Percentiles rank a stretch among this genome's conserved stretches.
Evolutionary conservation across 2,888 invertebrate species (phyloP).

Genomic region (Nemurella pictetii): DNA sequence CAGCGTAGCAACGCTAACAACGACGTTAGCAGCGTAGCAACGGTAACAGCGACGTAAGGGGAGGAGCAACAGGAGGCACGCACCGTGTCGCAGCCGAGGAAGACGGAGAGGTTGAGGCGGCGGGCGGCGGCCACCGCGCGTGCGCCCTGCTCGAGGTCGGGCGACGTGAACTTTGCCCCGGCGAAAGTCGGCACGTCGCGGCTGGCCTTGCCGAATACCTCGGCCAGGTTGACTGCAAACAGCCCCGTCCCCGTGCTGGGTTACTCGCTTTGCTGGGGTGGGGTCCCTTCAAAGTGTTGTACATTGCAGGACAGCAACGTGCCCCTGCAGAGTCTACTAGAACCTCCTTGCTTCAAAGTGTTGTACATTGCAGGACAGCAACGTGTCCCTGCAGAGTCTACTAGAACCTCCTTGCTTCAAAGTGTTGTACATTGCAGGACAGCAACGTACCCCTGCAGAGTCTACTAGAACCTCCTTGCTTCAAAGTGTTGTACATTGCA

Average conservation of each 20-base stretch:
- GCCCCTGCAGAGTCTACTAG: too few relatives aligned
- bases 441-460: too few relatives aligned
- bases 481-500: too few relatives aligned
- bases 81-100: constrained; percentile 70
- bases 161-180: constrained; percentile 82
- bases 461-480: too few relatives aligned
- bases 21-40: background rate
- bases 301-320: too few relatives aligned
- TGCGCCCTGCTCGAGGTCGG: constrained; percentile 68
- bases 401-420: too few relatives aligned
- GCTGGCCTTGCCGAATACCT: constrained; percentile 65
- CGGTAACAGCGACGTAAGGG: background rate
- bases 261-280: too few relatives aligned
- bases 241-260: too few relatives aligned
- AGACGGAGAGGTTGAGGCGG: constrained; percentile 59
- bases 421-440: too few relatives aligned
- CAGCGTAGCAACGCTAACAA: background rate
- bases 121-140: constrained; percentile 52
- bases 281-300: background rate
- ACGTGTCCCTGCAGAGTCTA: too few relatives aligned
- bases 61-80: constrained; percentile 42
- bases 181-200: constrained; percentile 70
- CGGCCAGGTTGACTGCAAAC: constrained; percentile 73
- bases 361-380: too few relatives aligned
- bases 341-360: too few relatives aligned